Conservation (phyloP, 2,113 vertebrate genomes). For the Pimephales promelas region DNA sequence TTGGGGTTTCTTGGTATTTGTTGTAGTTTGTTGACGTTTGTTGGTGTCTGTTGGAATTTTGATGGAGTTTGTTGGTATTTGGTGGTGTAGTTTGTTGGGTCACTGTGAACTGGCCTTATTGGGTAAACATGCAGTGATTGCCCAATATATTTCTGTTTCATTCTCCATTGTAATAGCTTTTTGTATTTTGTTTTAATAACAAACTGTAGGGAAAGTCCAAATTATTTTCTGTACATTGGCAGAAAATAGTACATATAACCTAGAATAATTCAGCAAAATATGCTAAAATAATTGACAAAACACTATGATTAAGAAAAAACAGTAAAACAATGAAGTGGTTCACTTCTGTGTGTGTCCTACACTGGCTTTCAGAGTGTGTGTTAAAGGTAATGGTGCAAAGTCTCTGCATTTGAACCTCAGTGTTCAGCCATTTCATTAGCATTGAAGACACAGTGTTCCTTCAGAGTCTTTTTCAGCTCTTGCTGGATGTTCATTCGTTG, state of each 20-base stretch:
- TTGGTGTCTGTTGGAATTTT: background rate
- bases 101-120: background rate
- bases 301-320: too few relatives aligned
- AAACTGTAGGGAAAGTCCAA: background rate
- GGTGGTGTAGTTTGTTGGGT: background rate
- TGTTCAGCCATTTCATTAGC: constrained; percentile 1
- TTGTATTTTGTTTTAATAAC: background rate
- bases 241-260: background rate
- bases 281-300: background rate
- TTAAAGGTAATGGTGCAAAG: constrained; percentile 1
- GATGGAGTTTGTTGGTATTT: background rate
- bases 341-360: background rate
- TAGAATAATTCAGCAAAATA: background rate
- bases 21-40: background rate
- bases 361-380: background rate
- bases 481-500: background rate
- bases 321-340: background rate
- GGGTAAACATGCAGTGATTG: background rate
- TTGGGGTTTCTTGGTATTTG: background rate
- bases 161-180: too few relatives aligned
- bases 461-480: background rate
- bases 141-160: too few relatives aligned
- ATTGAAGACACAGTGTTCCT: constrained; percentile 19
- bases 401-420: background rate
- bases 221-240: background rate